A percentile compares a stretch with the other conserved stretches of the same genome.
phyloP scores from a whole-genome alignment of 2,888 invertebrate genomes.

The Microplitis manilae region DNA sequence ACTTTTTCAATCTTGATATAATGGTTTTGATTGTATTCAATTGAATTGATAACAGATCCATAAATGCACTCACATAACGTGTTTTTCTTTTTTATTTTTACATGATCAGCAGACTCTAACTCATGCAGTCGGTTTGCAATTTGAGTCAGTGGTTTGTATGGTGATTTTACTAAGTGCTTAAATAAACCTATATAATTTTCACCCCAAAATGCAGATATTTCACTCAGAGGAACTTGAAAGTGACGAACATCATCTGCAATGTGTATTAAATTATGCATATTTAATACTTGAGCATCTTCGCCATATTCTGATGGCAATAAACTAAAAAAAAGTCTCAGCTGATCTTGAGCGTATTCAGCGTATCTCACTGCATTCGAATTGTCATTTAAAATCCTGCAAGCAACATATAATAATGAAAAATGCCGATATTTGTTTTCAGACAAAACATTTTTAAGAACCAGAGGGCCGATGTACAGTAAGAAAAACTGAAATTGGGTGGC shows the following conservation, averaged over 20 bases:
- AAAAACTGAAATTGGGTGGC: slow-evolving; percentile 53
- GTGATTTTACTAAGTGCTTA: slow-evolving; percentile 39
- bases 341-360: slow-evolving; percentile 34
- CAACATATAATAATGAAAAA: slow-evolving; percentile 46
- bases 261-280: slow-evolving; percentile 46
- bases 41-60: background rate
- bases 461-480: slow-evolving; percentile 44
- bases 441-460: slow-evolving; percentile 43
- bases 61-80: slow-evolving; percentile 15
- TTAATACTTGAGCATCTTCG: slow-evolving; percentile 38
- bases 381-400: slow-evolving; percentile 44
- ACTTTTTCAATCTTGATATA: background rate
- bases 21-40: background rate
- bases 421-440: slow-evolving; percentile 42
- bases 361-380: slow-evolving; percentile 23
- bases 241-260: slow-evolving; percentile 39
- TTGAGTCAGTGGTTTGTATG: slow-evolving; percentile 43
- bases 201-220: slow-evolving; percentile 44
- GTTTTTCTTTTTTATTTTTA: slow-evolving; percentile 4
- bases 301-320: slow-evolving; percentile 40
- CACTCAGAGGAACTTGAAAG: slow-evolving; percentile 37
- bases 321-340: slow-evolving; percentile 41
- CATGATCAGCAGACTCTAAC: slow-evolving; percentile 32
- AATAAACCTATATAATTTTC: slow-evolving; percentile 42
- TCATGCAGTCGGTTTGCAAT: slow-evolving; percentile 43